Percentiles rank a stretch among this genome's conserved stretches.
phyloP scores from a whole-genome alignment of 2,113 vertebrate genomes.

The Crotalus tigris region DNA sequence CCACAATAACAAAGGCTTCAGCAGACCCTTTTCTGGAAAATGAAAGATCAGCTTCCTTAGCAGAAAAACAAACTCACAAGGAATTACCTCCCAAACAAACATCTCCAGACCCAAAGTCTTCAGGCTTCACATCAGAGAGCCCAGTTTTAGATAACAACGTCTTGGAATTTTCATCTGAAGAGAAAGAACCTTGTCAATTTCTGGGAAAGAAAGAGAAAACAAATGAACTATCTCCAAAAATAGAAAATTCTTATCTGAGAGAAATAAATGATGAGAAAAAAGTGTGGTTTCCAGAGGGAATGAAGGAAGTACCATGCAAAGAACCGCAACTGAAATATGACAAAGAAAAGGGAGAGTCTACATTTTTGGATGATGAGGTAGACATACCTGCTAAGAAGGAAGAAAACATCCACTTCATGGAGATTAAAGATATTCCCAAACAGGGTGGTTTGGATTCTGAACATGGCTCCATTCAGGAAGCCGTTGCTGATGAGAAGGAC shows the following conservation, averaged over 20 bases:
- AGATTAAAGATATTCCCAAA: slow-evolving; percentile 23
- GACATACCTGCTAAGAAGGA: slow-evolving; percentile 66
- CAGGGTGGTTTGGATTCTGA: slow-evolving; percentile 35
- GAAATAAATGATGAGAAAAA: slow-evolving; percentile 76
- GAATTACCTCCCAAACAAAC: slow-evolving; percentile 41
- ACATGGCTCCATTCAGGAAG: slow-evolving; percentile 37
- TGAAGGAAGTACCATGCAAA: slow-evolving; percentile 62
- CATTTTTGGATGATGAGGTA: slow-evolving; percentile 89
- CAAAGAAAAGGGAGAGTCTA: slow-evolving; percentile 83
- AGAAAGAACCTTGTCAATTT: slow-evolving; percentile 33
- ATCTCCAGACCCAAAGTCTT: slow-evolving; percentile 42
- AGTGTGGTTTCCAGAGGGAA: slow-evolving; percentile 75
- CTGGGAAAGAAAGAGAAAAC: slow-evolving; percentile 21
- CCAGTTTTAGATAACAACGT: slow-evolving; percentile 22
- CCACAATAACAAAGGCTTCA: slow-evolving; percentile 29
- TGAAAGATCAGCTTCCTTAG: slow-evolving; percentile 49
- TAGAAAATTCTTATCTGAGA: slow-evolving; percentile 64
- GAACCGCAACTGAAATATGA: slow-evolving; percentile 73
- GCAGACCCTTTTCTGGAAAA: slow-evolving; percentile 54
- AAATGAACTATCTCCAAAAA: slow-evolving; percentile 56
- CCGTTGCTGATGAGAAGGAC: slow-evolving; percentile 4
- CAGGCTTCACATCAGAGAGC: slow-evolving; percentile 40
- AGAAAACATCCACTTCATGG: background rate
- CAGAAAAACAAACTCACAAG: slow-evolving; percentile 44
- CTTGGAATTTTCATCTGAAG: slow-evolving; percentile 17